phyloP scores from a whole-genome alignment of 2,888 invertebrate genomes.

The Drosophila tripunctata region DNA sequence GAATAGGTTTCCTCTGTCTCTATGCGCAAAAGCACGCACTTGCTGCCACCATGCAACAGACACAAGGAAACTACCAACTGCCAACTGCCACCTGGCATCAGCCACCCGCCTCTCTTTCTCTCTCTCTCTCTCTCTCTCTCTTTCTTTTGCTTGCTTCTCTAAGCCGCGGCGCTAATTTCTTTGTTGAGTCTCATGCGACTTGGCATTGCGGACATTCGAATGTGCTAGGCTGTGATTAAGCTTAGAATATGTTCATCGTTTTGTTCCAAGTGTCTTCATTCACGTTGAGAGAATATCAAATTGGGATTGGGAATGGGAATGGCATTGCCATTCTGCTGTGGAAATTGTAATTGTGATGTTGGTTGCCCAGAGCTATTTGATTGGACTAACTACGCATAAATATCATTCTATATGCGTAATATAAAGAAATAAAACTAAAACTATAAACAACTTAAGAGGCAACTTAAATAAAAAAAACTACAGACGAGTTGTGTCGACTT shows the following conservation, averaged over 20 bases:
- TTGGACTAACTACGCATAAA: conserved; percentile 48
- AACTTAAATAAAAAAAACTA: neutral
- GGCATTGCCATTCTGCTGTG: neutral
- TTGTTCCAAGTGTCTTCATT: conserved; percentile 70
- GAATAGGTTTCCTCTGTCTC: conserved; percentile 22
- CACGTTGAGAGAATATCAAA: conserved; percentile 16
- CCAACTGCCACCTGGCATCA: conserved; percentile 40
- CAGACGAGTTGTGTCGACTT: neutral
- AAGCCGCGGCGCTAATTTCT: conserved; percentile 73
- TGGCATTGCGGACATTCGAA: conserved; percentile 73
- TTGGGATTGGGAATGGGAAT: neutral
- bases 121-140: conserved; percentile 19
- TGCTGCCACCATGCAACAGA: conserved; percentile 1
- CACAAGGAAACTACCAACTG: no score
- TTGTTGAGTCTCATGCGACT: conserved; percentile 76
- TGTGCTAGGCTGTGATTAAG: conserved; percentile 76
- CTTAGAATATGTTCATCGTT: conserved; percentile 77
- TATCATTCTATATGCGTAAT: conserved; percentile 40
- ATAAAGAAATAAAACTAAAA: conserved; percentile 18
- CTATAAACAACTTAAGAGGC: conserved; percentile 1
- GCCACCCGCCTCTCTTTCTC: conserved; percentile 32
- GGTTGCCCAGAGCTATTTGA: conserved; percentile 30
- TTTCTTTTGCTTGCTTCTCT: no score
- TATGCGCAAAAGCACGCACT: conserved; percentile 21
- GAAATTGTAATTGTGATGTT: conserved; percentile 13